These are phyloP conservation scores for Agrotis segetum DNA, from an alignment of 2,888 invertebrate species.

Conservation along the genomic window DNA sequence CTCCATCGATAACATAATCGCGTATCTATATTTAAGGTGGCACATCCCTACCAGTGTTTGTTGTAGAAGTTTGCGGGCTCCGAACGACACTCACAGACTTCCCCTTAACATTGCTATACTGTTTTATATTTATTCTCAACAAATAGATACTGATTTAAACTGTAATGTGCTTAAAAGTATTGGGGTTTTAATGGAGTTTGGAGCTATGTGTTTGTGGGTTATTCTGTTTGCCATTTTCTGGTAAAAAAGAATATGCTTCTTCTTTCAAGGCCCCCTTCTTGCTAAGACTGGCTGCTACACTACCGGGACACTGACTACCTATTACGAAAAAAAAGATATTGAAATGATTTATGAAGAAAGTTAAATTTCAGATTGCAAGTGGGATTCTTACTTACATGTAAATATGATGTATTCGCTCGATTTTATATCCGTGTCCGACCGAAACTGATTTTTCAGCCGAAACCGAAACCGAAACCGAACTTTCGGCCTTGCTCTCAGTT, in stretches of 20 bases:
- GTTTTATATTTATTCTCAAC: conserved; percentile 54
- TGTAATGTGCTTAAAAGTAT: conserved; percentile 62
- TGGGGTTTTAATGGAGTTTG: conserved; percentile 33
- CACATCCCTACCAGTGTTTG: conserved; percentile 65
- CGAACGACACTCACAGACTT: conserved; percentile 66
- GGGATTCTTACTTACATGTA: neutral
- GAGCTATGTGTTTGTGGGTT: conserved; percentile 2
- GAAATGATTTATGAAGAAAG: too few relatives aligned
- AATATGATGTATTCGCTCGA: too few relatives aligned
- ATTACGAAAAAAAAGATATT: too few relatives aligned
- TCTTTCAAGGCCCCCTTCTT: too few relatives aligned
- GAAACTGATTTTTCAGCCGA: too few relatives aligned
- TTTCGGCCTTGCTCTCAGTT: too few relatives aligned
- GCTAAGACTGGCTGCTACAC: too few relatives aligned
- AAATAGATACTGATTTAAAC: conserved; percentile 62
- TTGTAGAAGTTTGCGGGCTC: conserved; percentile 62
- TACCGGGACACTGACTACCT: too few relatives aligned
- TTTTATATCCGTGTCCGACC: too few relatives aligned
- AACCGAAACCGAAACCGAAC: too few relatives aligned
- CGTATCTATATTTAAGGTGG: conserved; percentile 36
- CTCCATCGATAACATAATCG: conserved; percentile 44
- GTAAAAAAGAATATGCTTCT: neutral
- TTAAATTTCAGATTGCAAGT: too few relatives aligned
- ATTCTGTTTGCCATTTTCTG: neutral
- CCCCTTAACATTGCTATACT: conserved; percentile 57